Evolutionary conservation across 37 sponge, comb jelly and placozoan species (phyloP).

Genomic region (Ianthella basta): DNA sequence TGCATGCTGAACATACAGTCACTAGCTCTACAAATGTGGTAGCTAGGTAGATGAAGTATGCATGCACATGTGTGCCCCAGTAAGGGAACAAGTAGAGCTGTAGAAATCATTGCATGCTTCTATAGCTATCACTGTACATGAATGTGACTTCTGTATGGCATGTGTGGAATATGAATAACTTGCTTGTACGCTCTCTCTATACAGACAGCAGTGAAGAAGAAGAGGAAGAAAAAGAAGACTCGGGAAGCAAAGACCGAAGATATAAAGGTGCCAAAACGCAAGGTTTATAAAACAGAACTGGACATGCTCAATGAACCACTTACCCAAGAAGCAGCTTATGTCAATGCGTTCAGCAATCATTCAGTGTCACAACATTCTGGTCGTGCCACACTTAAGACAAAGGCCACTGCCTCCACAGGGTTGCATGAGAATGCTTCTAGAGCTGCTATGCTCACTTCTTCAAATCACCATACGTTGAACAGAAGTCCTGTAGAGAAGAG

Average conservation of each 20-base stretch:
- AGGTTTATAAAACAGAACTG: slow-evolving; percentile 23
- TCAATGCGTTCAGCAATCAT: no score
- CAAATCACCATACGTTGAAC: background rate
- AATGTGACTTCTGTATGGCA: no score
- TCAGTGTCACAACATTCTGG: background rate
- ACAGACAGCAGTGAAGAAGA: slow-evolving; percentile 21
- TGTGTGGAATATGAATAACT: background rate
- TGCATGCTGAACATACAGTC: background rate
- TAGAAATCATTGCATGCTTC: no score
- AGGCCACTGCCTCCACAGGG: background rate
- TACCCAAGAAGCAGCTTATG: no score
- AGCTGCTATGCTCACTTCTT: background rate
- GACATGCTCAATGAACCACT: slow-evolving; percentile 9
- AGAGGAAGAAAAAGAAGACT: background rate
- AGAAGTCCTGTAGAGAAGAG: no score
- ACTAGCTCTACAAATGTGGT: background rate
- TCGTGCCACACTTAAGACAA: background rate
- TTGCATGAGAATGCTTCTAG: background rate
- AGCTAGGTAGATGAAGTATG: background rate
- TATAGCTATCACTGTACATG: no score
- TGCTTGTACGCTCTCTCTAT: no score
- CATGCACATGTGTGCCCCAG: no score
- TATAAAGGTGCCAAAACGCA: slow-evolving; percentile 9
- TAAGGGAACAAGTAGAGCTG: no score
- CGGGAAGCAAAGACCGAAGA: background rate